Base-by-base conservation (phyloP, 2,113 vertebrate species). In the Amphiprion ocellaris region DNA sequence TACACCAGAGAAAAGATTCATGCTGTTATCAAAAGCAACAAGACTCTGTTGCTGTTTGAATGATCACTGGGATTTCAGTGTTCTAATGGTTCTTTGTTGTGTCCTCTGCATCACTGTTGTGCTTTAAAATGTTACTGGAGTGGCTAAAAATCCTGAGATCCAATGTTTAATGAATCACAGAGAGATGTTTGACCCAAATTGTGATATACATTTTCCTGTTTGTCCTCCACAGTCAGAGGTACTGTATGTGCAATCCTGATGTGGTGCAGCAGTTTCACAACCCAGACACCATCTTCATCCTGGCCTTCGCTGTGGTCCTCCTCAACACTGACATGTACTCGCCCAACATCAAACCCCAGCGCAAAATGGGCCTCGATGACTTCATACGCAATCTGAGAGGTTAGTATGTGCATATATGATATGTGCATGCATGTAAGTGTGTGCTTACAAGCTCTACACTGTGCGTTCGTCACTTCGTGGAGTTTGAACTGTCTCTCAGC, bases 271-370 rank as follows among this genome's bases (percentile, higher is more conserved):
- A 99, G 91, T 99, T 99, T 88, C 98, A 99, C 94, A 99, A 99
- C 91, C 98, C 98, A 0, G 98, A 99, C 93, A 99, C 98, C 89
- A 99, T 99, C 94, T 99, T 99, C 94, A 99, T 99, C 93, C 89
- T 99, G 93, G 98, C 98, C 79, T 99, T 99, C 0, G 98, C 98
- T 50, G 96, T 99, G 89, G 97, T 99, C 87, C 97, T 99, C 6
- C 98, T 99, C 91, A 99, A 99, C 94, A 99, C 98, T 0, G 98
- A 99, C 92, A 99, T 99, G 98, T 99, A 99, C 92, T 99, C 98
- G 14, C 98, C 98, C 74, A 99, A 98, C 93, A 99, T 99, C 88
- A 99, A 99, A 90, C 98, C 98, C 0, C 98, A 99, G 90, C 96
- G 98, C 79, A 99, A 99, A 94, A 99, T 99, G 98, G 97, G 97